Conservation (phyloP, 1,140 invertebrate genomes). For the Arion vulgaris region DNA sequence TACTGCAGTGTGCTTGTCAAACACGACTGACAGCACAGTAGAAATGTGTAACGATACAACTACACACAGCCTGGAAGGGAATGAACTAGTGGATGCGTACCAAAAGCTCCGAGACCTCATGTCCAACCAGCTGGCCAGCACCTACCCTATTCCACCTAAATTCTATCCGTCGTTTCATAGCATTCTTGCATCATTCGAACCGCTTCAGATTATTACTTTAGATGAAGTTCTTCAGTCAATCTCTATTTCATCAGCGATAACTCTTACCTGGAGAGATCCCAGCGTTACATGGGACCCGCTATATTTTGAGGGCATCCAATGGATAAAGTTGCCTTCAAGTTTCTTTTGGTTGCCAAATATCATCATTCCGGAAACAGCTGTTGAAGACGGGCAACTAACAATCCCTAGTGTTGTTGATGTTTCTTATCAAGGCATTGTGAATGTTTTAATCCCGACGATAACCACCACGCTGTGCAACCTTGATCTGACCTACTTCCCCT, state of each 20-base stretch:
- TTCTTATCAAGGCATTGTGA: constrained; percentile 38
- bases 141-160: background rate
- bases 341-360: constrained; percentile 75
- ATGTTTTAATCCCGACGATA: constrained; percentile 48
- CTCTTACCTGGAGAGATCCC: constrained; percentile 72
- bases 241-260: constrained; percentile 2
- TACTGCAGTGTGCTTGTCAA: background rate
- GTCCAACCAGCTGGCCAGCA: background rate
- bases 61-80: background rate
- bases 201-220: constrained; percentile 16
- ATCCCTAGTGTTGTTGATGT: constrained; percentile 14
- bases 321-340: constrained; percentile 72
- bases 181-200: background rate
- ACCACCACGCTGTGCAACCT: constrained; percentile 40
- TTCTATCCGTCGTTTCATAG: background rate
- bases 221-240: constrained; percentile 19
- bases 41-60: background rate
- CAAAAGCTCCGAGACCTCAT: background rate
- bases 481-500: constrained; percentile 45
- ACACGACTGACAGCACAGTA: background rate
- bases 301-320: constrained; percentile 71
- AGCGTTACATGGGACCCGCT: constrained; percentile 73
- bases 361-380: constrained; percentile 72
- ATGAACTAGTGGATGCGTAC: background rate
- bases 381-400: constrained; percentile 19